Evolutionary conservation across 2,113 vertebrate genomes (phyloP), one percentile per base, ranked within the genome.

Genomic region (Sprattus sprattus): DNA sequence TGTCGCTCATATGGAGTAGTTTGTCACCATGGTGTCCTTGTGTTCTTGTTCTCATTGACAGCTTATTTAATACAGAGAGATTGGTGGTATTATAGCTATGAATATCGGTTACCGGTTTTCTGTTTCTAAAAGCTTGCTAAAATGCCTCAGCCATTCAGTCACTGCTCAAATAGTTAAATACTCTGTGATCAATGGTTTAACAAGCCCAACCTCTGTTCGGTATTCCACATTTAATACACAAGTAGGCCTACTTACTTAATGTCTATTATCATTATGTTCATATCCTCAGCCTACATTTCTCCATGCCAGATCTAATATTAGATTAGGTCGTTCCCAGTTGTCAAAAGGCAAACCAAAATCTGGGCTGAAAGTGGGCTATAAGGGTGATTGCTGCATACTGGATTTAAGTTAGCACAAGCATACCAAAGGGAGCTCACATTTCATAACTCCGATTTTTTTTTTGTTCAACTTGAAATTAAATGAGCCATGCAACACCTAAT

Each of bases 331-430:
- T 16, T 78, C 71, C 71, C 25, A 67, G 64, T 67, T 8, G 18
- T 22, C 54, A 22, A 60, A 60, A 10, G 71, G 28, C 11, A 28
- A 78, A 32, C 71, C 71, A 39, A 32, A 78, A 39, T 78, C 71
- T 78, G 3, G 71, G 28, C 71, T 78, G 32, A 78, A 78, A 78
- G 71, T 78, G 71, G 71, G 71, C 32, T 78, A 78, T 78, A 16
- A 13, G 71, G 71, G 10, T 32, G 25, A 39, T 78, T 39, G 71
- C 11, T 16, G 39, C 39, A 39, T 39, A 32, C 11, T 39, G 11
- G 39, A 75, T 75, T 9, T 4, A 32, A 78, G 10, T 4, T 11
- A 44, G 28, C 71, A 67, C 64, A 39, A 11, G 2, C 54, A 60
- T 22, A 22, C 54, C 54, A 60, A 60, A 60, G 4, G 54, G 18